A percentile compares a stretch with the other conserved stretches of the same genome.
Evolutionary conservation across 2,113 vertebrate species (phyloP).

Genomic region (Hyaena hyaena): DNA sequence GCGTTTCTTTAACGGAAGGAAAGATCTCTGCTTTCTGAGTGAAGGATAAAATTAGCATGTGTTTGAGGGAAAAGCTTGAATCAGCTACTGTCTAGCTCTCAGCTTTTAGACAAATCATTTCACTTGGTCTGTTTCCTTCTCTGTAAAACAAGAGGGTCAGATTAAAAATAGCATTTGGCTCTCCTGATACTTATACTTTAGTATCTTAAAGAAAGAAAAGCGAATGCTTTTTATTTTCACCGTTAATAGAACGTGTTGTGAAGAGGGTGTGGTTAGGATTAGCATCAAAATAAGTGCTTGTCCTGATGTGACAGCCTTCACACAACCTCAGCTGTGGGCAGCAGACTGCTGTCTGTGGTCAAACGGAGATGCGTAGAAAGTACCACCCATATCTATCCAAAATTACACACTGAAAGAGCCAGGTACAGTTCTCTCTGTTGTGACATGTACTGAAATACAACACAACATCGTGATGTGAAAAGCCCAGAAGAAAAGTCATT

Average conservation of each 20-base stretch:
- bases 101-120: not conserved
- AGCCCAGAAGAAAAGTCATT: not conserved
- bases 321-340: not conserved
- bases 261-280: not conserved
- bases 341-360: not conserved
- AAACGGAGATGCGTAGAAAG: not conserved
- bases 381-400: rapidly evolving
- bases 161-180: not conserved
- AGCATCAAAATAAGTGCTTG: not conserved
- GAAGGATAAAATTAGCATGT: not conserved
- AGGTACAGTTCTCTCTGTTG: not conserved
- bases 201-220: not conserved
- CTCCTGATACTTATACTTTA: not conserved
- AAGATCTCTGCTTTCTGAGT: not conserved
- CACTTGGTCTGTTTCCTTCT: not conserved
- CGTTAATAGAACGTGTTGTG: not conserved
- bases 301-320: not conserved
- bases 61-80: not conserved
- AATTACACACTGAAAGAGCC: not conserved
- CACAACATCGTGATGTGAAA: not conserved
- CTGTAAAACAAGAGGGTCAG: not conserved
- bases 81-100: not conserved
- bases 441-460: not conserved
- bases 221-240: not conserved
- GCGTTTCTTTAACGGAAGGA: not conserved